Conservation (phyloP, 2,797 vertebrate species). For the Austrolebias charrua region DNA sequence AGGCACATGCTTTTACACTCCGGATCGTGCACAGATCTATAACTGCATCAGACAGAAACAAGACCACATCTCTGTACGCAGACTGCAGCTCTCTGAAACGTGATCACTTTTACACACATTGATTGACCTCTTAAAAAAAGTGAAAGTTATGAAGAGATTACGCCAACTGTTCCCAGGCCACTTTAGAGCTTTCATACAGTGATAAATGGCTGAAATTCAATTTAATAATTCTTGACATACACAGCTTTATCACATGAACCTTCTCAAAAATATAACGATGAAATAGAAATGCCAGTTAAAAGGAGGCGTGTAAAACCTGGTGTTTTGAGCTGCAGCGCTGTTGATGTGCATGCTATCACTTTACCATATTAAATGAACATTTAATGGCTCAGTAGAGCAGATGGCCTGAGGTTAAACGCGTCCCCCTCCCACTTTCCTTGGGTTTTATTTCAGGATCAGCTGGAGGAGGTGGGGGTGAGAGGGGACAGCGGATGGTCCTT, state of each 20-base stretch:
- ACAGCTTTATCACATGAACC: constrained; percentile 52
- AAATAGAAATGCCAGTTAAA: constrained; percentile 50
- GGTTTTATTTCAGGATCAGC: constrained; percentile 71
- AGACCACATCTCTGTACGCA: constrained; percentile 35
- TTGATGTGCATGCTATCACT: constrained; percentile 72
- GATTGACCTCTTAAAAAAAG: constrained; percentile 43
- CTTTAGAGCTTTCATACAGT: constrained; percentile 32
- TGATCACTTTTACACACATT: constrained; percentile 45
- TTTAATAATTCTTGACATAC: constrained; percentile 24
- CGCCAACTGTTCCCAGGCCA: constrained; percentile 49
- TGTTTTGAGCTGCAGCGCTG: constrained; percentile 51
- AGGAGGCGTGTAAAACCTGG: constrained; percentile 27
- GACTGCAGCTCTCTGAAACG: constrained; percentile 41
- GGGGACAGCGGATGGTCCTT: constrained; percentile 51
- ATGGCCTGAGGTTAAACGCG: constrained; percentile 63
- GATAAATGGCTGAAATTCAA: constrained; percentile 48
- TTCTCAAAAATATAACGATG: constrained; percentile 59
- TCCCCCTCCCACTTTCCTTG: constrained; percentile 50
- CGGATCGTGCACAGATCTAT: constrained; percentile 30
- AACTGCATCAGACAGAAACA: constrained; percentile 47
- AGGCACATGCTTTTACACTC: constrained; percentile 24
- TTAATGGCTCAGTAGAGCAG: constrained; percentile 66
- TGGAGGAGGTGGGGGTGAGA: constrained; percentile 57
- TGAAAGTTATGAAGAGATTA: constrained; percentile 42
- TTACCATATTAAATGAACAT: constrained; percentile 73